Evolutionary conservation across 2,113 vertebrate genomes (phyloP).

Genomic region (Gavialis gangeticus): DNA sequence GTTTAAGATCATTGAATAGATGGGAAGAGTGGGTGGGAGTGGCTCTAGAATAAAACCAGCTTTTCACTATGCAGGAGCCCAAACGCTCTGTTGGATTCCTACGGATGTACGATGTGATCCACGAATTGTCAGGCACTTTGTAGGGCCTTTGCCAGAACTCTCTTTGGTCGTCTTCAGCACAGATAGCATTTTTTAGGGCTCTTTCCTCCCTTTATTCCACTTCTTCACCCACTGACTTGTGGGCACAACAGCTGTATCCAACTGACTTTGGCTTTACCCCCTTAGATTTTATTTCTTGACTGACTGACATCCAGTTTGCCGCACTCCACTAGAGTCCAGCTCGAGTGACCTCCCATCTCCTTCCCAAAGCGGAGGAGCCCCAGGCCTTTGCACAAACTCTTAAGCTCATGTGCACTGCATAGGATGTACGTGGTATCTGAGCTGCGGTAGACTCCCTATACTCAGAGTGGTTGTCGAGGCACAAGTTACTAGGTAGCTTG

Average conservation of each 20-base stretch:
- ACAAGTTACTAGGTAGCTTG: conserved; percentile 11
- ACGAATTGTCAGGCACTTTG: background rate
- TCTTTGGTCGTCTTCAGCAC: no score
- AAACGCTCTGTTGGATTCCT: background rate
- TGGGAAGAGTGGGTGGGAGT: conserved; percentile 51
- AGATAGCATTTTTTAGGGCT: background rate
- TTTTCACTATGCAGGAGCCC: conserved; percentile 15
- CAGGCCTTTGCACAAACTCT: background rate
- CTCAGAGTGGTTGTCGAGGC: conserved; percentile 17
- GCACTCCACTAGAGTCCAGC: background rate
- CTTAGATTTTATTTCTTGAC: background rate
- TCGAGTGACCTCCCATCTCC: conserved; percentile 48
- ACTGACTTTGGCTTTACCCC: background rate
- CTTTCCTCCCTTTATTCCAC: background rate
- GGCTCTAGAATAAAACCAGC: conserved; percentile 57
- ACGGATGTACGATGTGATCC: background rate
- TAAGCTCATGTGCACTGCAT: background rate
- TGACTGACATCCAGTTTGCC: background rate
- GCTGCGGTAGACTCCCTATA: background rate
- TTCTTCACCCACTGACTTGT: background rate
- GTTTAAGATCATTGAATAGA: conserved; percentile 52
- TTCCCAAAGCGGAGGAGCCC: conserved; percentile 34
- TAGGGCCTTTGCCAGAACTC: no score
- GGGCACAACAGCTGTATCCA: background rate
- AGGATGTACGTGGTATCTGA: background rate